Evolutionary conservation across 2,888 invertebrate species (phyloP).

Genomic region (Rotaria socialis): DNA sequence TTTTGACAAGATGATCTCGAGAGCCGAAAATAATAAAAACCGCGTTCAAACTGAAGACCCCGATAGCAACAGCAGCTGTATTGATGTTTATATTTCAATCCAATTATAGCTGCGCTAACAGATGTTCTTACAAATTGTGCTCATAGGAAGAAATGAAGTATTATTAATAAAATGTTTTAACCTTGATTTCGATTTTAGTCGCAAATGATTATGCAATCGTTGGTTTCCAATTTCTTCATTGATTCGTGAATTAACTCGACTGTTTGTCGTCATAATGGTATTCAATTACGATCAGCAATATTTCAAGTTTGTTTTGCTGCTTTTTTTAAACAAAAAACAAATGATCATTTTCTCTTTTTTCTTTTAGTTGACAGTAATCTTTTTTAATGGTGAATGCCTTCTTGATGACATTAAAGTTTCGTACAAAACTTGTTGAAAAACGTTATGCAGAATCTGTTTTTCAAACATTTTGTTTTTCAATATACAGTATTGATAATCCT

Average conservation of each 20-base stretch:
- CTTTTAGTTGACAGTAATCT: slow-evolving; percentile 67
- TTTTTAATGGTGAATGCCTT: slow-evolving; percentile 89
- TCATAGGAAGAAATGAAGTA: too few species aligned
- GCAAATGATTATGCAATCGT: slow-evolving; percentile 90
- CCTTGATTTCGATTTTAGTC: slow-evolving; percentile 55
- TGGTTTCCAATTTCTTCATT: slow-evolving; percentile 83
- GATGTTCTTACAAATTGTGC: too few species aligned
- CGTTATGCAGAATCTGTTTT: slow-evolving; percentile 81
- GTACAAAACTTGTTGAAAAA: slow-evolving; percentile 76
- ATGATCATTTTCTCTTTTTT: slow-evolving; percentile 42
- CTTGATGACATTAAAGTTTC: slow-evolving; percentile 76
- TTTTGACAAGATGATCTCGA: too few species aligned
- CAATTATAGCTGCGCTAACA: too few species aligned
- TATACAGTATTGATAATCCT: not conserved
- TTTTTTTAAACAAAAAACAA: not conserved
- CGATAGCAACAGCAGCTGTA: too few species aligned
- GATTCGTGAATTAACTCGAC: slow-evolving; percentile 73
- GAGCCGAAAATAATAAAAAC: too few species aligned
- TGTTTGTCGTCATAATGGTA: slow-evolving; percentile 82
- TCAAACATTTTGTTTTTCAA: slow-evolving; percentile 69
- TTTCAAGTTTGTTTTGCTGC: slow-evolving; percentile 69
- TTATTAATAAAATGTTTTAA: too few species aligned
- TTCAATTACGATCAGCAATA: slow-evolving; percentile 84
- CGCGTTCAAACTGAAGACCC: too few species aligned
- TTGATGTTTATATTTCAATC: too few species aligned